Conservation (phyloP, 2,797 vertebrate genomes). For the Oreortyx pictus region DNA sequence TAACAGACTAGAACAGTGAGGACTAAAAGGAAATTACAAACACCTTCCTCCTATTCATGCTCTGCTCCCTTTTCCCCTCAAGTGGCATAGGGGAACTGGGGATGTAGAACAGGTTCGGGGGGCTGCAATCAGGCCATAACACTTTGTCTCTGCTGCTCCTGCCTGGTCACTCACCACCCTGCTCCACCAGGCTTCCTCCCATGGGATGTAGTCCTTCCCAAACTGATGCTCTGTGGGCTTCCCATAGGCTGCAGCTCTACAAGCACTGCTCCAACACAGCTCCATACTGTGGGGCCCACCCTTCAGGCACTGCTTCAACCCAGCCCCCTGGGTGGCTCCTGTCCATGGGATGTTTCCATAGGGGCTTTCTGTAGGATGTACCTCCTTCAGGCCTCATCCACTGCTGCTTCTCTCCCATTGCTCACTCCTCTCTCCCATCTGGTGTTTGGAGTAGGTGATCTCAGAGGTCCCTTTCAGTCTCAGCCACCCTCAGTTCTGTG, state of each 20-base stretch:
- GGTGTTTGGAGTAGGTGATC: neutral
- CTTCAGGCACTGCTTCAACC: neutral
- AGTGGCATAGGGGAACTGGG: neutral
- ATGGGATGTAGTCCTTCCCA: neutral
- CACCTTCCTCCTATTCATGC: neutral
- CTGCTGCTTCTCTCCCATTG: neutral
- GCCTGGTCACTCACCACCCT: neutral
- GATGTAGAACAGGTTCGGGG: neutral
- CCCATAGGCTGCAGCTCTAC: neutral
- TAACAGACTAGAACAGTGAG: neutral
- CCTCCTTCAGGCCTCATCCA: neutral
- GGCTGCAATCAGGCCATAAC: neutral
- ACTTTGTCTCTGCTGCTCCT: neutral
- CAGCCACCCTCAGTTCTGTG: neutral
- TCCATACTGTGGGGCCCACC: neutral
- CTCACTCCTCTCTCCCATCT: neutral
- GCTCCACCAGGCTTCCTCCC: neutral
- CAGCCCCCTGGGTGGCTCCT: neutral
- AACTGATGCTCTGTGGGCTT: neutral
- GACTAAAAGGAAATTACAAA: neutral
- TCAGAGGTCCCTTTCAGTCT: neutral
- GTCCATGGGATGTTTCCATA: neutral
- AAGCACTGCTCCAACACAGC: neutral
- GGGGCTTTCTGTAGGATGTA: too few relatives aligned
- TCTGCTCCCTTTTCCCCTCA: neutral